Evolutionary conservation across 2,797 vertebrate genomes (phyloP), one percentile per base, ranked within the genome.

Genomic region (Sparus aurata): DNA sequence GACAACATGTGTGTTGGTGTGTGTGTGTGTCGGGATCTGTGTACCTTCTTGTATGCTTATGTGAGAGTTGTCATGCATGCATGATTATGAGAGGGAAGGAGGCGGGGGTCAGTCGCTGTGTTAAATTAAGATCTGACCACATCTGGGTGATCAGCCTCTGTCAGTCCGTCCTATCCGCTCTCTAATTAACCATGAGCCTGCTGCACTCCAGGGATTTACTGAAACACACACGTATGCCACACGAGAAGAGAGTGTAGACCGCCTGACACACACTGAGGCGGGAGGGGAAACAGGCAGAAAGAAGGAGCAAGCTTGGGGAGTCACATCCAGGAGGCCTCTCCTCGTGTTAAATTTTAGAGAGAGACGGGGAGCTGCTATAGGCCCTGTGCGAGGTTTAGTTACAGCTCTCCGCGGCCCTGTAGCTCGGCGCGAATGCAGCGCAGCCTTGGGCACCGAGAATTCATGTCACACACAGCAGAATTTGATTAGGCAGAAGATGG

Each of bases 401-500:
- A 73, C 80, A 76, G 83, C 65, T 88, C 80, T 80, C 80, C 52
- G 62, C 15, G 64, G 82, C 87, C 84, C 81, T 25, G 77, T 62
- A 78, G 85, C 86, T 78, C 62, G 77, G 85, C 46, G 50, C 4
- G 82, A 89, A 27, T 79, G 82, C 77, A 66, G 80, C 45, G 54
- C 78, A 82, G 90, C 91, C 91, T 73, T 83, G 87, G 85, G 89
- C 87, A 60, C 76, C 74, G 58, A 84, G 85, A 90, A 91, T 90
- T 91, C 90, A 87, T 91, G 89, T 92, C 90, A 87, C 87, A 87
- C 86, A 80, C 78, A 86, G 87, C 78, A 72, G 85, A 90, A 91
- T 93, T 87, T 91, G 92, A 95, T 95, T 93, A 94, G 88, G 84
- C 86, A 80, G 85, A 87, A 89, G 90, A 92, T 90, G 90, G 87